Conservation (phyloP, 2,113 vertebrate species). For the Burhinus oedicnemus region DNA sequence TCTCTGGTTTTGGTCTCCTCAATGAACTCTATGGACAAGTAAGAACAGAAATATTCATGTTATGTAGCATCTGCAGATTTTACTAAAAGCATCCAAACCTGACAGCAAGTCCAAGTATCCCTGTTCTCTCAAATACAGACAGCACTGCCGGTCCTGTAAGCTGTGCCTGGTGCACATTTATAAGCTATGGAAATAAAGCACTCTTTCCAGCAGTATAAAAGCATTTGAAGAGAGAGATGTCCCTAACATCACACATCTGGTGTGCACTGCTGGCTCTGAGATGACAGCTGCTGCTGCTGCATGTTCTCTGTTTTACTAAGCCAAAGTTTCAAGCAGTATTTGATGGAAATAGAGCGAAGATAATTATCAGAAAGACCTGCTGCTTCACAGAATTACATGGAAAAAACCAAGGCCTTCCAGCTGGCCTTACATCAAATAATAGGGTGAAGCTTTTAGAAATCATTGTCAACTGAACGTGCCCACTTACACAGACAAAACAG, state of each 20-base stretch:
- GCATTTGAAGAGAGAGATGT: not conserved
- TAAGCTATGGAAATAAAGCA: not conserved
- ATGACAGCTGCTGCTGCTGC: not conserved
- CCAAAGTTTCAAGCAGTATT: not conserved
- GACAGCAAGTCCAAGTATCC: not conserved
- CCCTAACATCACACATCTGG: not conserved
- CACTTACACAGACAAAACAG: not conserved
- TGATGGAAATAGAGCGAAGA: not conserved
- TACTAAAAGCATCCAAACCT: not conserved
- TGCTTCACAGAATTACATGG: not conserved
- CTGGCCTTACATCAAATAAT: not conserved
- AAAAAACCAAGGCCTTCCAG: slow-evolving; percentile 10
- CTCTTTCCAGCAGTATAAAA: not conserved
- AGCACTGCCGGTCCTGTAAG: not conserved
- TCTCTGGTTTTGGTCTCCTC: not conserved
- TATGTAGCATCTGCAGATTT: not conserved
- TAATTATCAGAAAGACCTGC: not conserved
- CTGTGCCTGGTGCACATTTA: not conserved
- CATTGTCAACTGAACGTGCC: not conserved
- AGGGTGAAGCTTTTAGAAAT: not conserved
- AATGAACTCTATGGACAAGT: not conserved
- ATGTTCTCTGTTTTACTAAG: not conserved
- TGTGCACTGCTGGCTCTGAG: not conserved
- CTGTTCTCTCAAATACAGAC: not conserved
- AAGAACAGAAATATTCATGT: not conserved